Evolutionary conservation across 2,888 invertebrate species (phyloP).

Genomic region (Malthinus seriepunctatus): DNA sequence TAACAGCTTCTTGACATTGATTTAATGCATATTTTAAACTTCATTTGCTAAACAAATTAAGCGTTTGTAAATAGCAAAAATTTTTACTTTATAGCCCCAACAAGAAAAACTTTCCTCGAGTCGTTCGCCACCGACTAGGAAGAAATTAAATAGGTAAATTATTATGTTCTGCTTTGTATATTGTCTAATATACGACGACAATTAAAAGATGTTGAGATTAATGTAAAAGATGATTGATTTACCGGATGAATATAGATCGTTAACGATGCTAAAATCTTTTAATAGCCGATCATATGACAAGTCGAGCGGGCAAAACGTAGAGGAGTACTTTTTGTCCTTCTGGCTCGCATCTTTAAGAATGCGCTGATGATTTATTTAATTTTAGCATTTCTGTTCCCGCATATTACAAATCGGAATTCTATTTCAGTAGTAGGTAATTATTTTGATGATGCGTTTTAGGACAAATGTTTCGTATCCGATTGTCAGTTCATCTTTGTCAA

Average conservation of each 20-base stretch:
- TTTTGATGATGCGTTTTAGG: conserved; percentile 35
- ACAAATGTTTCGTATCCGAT: conserved; percentile 38
- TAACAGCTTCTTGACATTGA: conserved; percentile 28
- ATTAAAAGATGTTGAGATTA: conserved; percentile 5
- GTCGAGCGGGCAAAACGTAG: not conserved
- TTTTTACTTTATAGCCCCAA: not conserved
- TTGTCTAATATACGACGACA: too few species aligned
- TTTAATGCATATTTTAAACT: conserved; percentile 26
- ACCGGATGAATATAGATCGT: conserved; percentile 30
- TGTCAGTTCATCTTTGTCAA: conserved; percentile 23
- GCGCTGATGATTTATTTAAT: conserved; percentile 41
- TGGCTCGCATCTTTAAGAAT: conserved; percentile 26
- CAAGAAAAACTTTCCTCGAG: too few species aligned
- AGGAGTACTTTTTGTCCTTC: conserved; percentile 23
- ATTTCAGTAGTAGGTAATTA: conserved; percentile 35
- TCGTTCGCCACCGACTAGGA: too few species aligned
- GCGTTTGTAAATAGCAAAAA: conserved; percentile 8
- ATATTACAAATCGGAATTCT: conserved; percentile 30
- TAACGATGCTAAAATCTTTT: conserved; percentile 33
- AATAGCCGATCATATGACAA: conserved; percentile 34
- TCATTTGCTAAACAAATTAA: conserved; percentile 21
- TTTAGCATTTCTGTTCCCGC: conserved; percentile 34
- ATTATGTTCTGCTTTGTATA: too few species aligned
- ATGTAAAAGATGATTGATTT: conserved; percentile 29
- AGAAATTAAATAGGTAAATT: too few species aligned